phyloP scores from a whole-genome alignment of 2,888 invertebrate species.

The Clistopyga incitator region DNA sequence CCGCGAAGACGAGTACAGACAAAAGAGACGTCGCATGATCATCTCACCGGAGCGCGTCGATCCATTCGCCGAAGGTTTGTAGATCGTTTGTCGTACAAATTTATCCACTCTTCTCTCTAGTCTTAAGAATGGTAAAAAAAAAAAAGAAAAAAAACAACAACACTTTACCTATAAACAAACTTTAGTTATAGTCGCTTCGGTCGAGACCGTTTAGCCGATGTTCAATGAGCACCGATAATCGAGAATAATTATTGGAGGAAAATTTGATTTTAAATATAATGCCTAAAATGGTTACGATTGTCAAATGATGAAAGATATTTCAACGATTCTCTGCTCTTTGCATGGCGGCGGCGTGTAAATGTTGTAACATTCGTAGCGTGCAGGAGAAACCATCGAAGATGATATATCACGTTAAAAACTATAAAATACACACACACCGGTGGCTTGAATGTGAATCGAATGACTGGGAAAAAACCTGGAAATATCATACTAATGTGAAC shows the following conservation, averaged over 20 bases:
- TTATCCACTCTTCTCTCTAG: constrained; percentile 61
- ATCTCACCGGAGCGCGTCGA: constrained; percentile 99
- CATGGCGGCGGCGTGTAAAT: constrained; percentile 16
- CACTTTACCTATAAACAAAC: no score
- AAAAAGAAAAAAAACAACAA: no score
- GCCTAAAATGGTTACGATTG: no score
- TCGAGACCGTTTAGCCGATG: no score
- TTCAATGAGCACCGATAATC: no score
- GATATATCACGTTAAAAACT: constrained; percentile 16
- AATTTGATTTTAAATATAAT: no score
- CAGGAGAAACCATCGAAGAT: constrained; percentile 35
- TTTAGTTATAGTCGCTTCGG: no score
- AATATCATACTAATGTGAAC: constrained; percentile 83
- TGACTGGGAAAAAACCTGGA: constrained; percentile 76
- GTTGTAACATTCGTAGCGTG: constrained; percentile 30
- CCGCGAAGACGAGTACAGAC: constrained; percentile 98
- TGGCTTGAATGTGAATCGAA: constrained; percentile 73
- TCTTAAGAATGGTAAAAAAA: constrained; percentile 80
- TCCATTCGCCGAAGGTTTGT: constrained; percentile 96
- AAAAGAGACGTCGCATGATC: constrained; percentile 93
- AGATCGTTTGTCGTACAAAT: no score
- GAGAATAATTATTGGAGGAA: no score
- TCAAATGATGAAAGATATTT: no score
- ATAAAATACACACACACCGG: constrained; percentile 41
- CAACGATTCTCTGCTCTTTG: constrained; percentile 13